phyloP scores from a whole-genome alignment of 2,888 invertebrate species.

The Trissolcus brochymenae region DNA sequence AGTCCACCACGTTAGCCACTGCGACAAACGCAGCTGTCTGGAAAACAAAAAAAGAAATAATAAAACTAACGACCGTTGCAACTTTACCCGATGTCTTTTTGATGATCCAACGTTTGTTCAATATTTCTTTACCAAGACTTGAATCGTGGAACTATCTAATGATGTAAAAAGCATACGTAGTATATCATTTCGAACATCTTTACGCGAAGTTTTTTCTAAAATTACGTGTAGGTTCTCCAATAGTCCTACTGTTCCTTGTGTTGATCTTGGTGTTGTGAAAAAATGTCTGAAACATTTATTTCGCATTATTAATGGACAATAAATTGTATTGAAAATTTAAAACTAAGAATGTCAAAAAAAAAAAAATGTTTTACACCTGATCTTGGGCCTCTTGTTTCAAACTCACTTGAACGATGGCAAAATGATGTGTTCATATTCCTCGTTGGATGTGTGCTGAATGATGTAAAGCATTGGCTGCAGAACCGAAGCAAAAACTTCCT shows the following conservation, averaged over 20 bases:
- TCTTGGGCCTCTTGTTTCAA: not conserved
- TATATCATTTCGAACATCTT: conserved; percentile 88
- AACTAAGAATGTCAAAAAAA: no score
- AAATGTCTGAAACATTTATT: conserved; percentile 78
- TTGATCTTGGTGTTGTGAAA: conserved; percentile 86
- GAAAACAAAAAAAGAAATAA: conserved; percentile 58
- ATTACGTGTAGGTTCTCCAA: conserved; percentile 93
- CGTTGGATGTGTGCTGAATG: conserved; percentile 85
- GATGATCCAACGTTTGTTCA: no score
- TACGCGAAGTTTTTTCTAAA: conserved; percentile 89
- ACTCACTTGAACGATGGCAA: conserved; percentile 89
- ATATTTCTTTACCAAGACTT: conserved; percentile 85
- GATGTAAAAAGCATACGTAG: conserved; percentile 91
- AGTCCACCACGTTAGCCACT: conserved; percentile 89
- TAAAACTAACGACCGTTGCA: not conserved
- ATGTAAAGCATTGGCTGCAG: conserved; percentile 90
- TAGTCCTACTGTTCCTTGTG: conserved; percentile 91
- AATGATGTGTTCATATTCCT: conserved; percentile 89
- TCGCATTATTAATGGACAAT: not conserved
- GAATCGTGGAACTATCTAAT: conserved; percentile 91
- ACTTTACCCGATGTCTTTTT: no score
- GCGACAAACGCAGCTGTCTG: conserved; percentile 94
- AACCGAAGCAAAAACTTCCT: conserved; percentile 91
- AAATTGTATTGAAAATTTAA: not conserved
- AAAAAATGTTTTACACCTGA: no score